Evolutionary conservation across 2,888 invertebrate genomes (phyloP).

Genomic region (Sarcophaga subvicina): DNA sequence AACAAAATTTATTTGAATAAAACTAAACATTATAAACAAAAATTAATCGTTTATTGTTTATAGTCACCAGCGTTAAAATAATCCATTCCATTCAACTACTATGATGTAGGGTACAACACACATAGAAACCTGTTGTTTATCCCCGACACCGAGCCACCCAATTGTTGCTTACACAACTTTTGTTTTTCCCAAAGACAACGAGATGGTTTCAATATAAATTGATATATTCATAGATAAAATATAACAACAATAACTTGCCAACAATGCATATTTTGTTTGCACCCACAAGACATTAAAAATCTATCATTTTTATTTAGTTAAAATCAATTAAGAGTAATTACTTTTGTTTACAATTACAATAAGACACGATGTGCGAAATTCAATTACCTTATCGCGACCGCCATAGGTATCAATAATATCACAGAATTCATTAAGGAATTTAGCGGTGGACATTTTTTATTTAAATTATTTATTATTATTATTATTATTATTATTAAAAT

Average conservation of each 20-base stretch:
- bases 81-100: no score
- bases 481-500: conserved; percentile 52
- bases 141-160: background rate
- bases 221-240: background rate
- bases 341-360: conserved; percentile 35
- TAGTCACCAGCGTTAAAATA: no score
- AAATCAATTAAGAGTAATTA: conserved; percentile 60
- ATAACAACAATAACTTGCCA: conserved; percentile 45
- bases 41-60: no score
- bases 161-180: conserved; percentile 28
- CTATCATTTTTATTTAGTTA: conserved; percentile 5
- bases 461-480: conserved; percentile 53
- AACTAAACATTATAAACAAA: no score
- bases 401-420: conserved; percentile 90
- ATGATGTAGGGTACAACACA: background rate
- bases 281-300: conserved; percentile 35
- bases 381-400: conserved; percentile 91
- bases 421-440: conserved; percentile 84
- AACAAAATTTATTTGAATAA: no score
- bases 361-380: background rate
- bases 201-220: background rate
- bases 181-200: background rate
- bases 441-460: conserved; percentile 73
- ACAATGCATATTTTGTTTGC: conserved; percentile 48
- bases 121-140: conserved; percentile 63